Evolutionary conservation across 2,113 vertebrate species (phyloP).

Genomic region (Pituophis catenifer): DNA sequence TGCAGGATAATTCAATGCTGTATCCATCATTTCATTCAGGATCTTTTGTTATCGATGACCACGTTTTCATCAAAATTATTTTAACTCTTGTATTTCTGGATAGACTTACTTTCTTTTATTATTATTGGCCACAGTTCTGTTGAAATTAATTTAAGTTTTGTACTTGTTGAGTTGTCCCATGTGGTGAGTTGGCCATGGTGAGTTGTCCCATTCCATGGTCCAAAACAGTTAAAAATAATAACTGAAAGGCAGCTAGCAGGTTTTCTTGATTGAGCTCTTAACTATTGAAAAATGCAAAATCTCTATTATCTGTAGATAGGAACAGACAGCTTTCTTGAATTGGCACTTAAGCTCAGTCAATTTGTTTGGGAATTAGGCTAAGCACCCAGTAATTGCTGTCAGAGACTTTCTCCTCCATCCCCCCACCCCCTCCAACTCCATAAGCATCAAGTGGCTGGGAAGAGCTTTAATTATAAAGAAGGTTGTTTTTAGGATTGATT

Average conservation of each 20-base stretch:
- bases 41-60: neutral
- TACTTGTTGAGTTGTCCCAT: neutral
- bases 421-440: neutral
- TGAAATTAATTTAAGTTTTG: neutral
- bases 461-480: constrained; percentile 46
- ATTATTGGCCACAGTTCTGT: neutral
- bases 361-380: constrained; percentile 31
- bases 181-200: no score
- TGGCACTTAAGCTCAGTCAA: neutral
- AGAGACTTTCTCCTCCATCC: constrained; percentile 14
- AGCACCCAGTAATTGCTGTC: constrained; percentile 39
- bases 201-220: neutral
- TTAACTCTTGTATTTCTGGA: neutral
- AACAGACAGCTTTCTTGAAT: neutral
- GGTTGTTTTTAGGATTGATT: constrained; percentile 38
- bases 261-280: neutral
- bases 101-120: neutral
- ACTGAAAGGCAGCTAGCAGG: neutral
- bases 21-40: neutral
- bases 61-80: neutral
- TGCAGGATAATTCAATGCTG: neutral
- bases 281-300: neutral
- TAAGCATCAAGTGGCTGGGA: constrained; percentile 37
- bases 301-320: constrained; percentile 10
- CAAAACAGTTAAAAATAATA: neutral